These are phyloP conservation scores for Miichthys miiuy DNA, from an alignment of 2,797 vertebrate species.

Conservation along the genomic window DNA sequence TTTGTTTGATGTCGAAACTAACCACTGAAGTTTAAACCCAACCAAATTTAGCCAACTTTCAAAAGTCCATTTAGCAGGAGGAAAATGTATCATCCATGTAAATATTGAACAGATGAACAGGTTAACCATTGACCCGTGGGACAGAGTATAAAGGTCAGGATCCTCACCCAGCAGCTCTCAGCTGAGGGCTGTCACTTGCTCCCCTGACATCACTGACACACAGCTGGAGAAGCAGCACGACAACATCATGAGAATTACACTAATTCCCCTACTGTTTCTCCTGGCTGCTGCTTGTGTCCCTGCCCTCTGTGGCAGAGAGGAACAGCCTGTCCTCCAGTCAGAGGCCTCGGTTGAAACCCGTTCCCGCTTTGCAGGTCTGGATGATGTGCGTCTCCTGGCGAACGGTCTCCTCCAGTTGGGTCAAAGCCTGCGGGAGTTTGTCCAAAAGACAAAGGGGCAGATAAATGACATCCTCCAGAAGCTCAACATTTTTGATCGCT, in stretches of 20 bases:
- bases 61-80: not conserved
- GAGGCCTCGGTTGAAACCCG: slow-evolving; percentile 73
- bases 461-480: slow-evolving; percentile 94
- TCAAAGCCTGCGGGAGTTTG: slow-evolving; percentile 93
- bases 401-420: slow-evolving; percentile 94
- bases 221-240: slow-evolving; percentile 32
- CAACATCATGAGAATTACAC: slow-evolving; percentile 80
- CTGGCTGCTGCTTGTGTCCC: slow-evolving; percentile 75
- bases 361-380: slow-evolving; percentile 89
- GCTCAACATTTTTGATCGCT: slow-evolving; percentile 92
- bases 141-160: slow-evolving; percentile 54
- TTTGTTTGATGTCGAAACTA: not conserved
- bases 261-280: slow-evolving; percentile 65
- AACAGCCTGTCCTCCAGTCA: slow-evolving; percentile 35
- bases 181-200: slow-evolving; percentile 20
- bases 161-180: slow-evolving; percentile 19
- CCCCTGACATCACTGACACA: slow-evolving; percentile 16
- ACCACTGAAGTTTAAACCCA: not conserved
- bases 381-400: slow-evolving; percentile 91
- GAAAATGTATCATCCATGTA: slow-evolving; percentile 1
- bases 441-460: slow-evolving; percentile 93
- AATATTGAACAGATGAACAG: slow-evolving; percentile 30
- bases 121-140: slow-evolving; percentile 73
- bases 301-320: slow-evolving; percentile 73
- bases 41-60: slow-evolving; percentile 1